Evolutionary conservation across 1,140 invertebrate species (phyloP), one percentile per base, ranked within the genome.

Genomic region (Drosophila subobscura): DNA sequence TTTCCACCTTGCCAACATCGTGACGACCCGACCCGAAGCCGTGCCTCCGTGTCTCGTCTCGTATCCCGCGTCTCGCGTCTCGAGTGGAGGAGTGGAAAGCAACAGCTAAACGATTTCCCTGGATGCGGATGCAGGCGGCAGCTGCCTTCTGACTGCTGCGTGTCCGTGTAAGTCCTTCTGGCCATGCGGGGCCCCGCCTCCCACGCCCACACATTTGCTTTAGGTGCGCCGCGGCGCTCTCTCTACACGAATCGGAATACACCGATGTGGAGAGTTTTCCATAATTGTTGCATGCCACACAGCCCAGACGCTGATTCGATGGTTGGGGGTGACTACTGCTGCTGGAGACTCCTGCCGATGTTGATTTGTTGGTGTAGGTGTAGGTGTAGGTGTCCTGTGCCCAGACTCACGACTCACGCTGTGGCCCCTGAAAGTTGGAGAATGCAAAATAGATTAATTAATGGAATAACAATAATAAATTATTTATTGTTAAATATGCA

Each of bases 81-180:
- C 33, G 33, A 37, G 33, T 12, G 33, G 33, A 40, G 60, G 44
- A 72, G 60, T 67, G 59, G 74, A 80, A 85, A 84, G 81, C 83
- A 86, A 86, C 83, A 86, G 83, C 83, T 86, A 86, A 86, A 75
- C 83, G 83, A 88, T 86, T 88, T 86, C 83, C 83, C 83, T 88
- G 83, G 83, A 88, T 86, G 83, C 83, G 85, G 70, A 73, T 73
- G 83, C 80, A 78, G 57, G 63, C 56, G 53, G 52, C 60, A 29
- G 60, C 47, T 42, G 55, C 40, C 58, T 33, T 14, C 12, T 29
- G 53, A 14, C 49, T 33, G 45, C 20, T 42, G 23, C 27, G 41
- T 55, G 40, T 45, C 27, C 14, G 46, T 42, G 47, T 50, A 52
- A 67, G n/a, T 56, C 51, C 44, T 37, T 37, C 33, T 37, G 33